Conservation (phyloP, 2,113 vertebrate genomes). For the Rhea pennata region DNA sequence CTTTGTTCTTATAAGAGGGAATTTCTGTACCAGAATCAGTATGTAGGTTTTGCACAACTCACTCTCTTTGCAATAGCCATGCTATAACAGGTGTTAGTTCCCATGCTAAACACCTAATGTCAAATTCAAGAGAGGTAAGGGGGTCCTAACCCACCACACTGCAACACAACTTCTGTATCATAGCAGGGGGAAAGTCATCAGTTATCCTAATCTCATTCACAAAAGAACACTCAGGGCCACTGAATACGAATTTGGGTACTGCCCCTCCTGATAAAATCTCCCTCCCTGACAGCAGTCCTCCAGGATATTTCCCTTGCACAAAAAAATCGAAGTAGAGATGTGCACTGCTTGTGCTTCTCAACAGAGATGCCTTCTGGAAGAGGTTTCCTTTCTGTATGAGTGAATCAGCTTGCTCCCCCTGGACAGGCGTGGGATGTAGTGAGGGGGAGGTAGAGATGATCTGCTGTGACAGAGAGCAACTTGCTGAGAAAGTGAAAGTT, state of each 20-base stretch:
- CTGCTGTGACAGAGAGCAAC: constrained; percentile 49
- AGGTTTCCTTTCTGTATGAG: constrained; percentile 58
- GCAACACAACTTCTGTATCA: not conserved
- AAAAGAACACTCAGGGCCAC: not conserved
- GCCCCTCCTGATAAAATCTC: not conserved
- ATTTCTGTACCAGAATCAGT: not conserved
- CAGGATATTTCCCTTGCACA: not conserved
- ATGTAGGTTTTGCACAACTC: not conserved
- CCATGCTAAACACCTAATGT: not conserved
- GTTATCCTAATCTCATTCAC: not conserved
- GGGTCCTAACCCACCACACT: not conserved
- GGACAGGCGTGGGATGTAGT: constrained; percentile 32
- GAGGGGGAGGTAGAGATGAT: constrained; percentile 57
- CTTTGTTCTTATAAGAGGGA: not conserved
- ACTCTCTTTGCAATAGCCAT: not conserved
- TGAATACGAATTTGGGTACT: not conserved
- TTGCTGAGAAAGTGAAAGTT: not conserved
- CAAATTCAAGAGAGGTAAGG: not conserved
- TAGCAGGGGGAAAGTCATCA: not conserved
- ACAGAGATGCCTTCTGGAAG: not conserved
- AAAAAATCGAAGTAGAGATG: not conserved
- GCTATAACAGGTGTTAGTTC: not conserved
- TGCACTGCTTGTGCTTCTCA: not conserved
- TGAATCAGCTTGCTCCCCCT: constrained; percentile 67
- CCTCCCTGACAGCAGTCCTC: not conserved